Evolutionary conservation across 1,140 invertebrate genomes (phyloP).

Genomic region (Gryllus bimaculatus): DNA sequence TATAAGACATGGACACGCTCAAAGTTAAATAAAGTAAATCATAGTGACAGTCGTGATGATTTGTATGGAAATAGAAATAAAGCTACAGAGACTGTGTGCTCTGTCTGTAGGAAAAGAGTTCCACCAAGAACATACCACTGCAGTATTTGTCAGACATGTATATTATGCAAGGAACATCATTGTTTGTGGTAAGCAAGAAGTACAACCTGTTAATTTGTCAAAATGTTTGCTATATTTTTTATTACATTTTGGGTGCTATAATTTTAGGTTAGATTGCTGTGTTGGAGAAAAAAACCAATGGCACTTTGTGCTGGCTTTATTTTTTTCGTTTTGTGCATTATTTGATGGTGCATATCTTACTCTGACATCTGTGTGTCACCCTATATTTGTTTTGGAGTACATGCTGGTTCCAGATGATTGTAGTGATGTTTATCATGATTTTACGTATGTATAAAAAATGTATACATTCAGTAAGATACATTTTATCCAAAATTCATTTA

Average conservation of each 20-base stretch:
- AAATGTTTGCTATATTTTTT: background rate
- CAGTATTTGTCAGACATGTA: slow-evolving; percentile 35
- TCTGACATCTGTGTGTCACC: slow-evolving; percentile 60
- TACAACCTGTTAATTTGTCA: background rate
- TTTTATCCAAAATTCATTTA: background rate
- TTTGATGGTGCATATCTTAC: slow-evolving; percentile 58
- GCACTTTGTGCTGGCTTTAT: slow-evolving; percentile 48
- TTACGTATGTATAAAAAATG: slow-evolving; percentile 54
- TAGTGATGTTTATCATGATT: slow-evolving; percentile 56
- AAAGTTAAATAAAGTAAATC: slow-evolving; percentile 42
- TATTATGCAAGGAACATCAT: slow-evolving; percentile 39
- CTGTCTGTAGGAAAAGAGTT: slow-evolving; percentile 26
- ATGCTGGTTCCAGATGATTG: slow-evolving; percentile 60
- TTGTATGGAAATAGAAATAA: slow-evolving; percentile 46
- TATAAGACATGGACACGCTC: slow-evolving; percentile 42
- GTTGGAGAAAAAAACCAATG: slow-evolving; percentile 52
- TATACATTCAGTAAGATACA: no score
- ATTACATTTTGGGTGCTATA: slow-evolving; percentile 9
- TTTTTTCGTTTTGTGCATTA: slow-evolving; percentile 48
- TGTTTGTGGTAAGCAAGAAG: slow-evolving; percentile 37
- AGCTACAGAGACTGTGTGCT: slow-evolving; percentile 27
- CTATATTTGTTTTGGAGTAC: slow-evolving; percentile 46
- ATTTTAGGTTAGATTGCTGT: slow-evolving; percentile 60
- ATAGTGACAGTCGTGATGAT: slow-evolving; percentile 27
- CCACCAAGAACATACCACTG: slow-evolving; percentile 31